phyloP scores from a whole-genome alignment of 2,113 vertebrate genomes.

The Balaeniceps rex region DNA sequence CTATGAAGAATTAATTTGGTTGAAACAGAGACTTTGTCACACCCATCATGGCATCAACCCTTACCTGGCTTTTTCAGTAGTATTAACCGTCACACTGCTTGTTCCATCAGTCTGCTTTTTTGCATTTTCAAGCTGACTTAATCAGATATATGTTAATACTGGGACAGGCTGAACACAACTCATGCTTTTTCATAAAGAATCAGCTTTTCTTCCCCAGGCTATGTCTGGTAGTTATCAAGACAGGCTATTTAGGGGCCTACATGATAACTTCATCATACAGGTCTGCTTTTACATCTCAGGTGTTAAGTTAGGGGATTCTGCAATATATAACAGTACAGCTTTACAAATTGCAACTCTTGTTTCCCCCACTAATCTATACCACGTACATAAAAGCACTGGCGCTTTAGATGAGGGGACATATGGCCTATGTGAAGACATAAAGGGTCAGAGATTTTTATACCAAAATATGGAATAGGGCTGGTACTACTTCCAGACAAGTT shows the following conservation, averaged over 20 bases:
- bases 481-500: background rate
- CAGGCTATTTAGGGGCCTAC: background rate
- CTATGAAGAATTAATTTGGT: background rate
- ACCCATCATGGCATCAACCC: background rate
- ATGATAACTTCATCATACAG: background rate
- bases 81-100: background rate
- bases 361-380: background rate
- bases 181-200: background rate
- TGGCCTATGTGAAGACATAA: background rate
- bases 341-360: background rate
- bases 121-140: background rate
- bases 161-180: background rate
- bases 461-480: background rate
- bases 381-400: background rate
- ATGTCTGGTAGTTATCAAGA: background rate
- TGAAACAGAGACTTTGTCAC: background rate
- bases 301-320: background rate
- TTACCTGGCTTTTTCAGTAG: background rate
- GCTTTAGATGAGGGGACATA: background rate
- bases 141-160: background rate
- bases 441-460: background rate
- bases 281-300: background rate
- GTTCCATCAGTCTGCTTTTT: background rate
- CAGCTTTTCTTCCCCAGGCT: background rate
- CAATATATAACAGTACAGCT: background rate